phyloP scores from a whole-genome alignment of 1,140 invertebrate genomes.

The Nasonia longicornis region DNA sequence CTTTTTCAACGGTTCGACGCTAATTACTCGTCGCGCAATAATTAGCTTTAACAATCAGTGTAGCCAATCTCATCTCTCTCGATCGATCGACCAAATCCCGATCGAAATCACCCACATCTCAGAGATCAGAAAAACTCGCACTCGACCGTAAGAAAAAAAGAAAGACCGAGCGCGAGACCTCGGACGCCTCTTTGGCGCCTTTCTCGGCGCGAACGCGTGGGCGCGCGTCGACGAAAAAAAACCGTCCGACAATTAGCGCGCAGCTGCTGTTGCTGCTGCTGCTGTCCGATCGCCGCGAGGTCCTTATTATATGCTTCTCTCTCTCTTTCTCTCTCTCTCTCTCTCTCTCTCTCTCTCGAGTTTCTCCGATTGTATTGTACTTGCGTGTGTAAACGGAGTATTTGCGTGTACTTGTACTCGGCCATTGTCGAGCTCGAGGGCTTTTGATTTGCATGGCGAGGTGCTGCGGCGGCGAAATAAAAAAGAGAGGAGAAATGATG shows the following conservation, averaged over 20 bases:
- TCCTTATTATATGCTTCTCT: not conserved
- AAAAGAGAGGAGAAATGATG: slow-evolving; percentile 55
- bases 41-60: no score
- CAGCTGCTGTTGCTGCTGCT: not conserved
- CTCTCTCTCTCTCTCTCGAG: not conserved
- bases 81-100: not conserved
- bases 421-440: not conserved
- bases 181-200: not conserved
- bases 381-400: not conserved
- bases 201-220: not conserved
- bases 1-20: no score
- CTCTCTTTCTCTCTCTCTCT: not conserved
- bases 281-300: not conserved
- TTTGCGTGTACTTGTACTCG: not conserved
- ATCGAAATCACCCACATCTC: no score
- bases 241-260: not conserved
- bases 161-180: not conserved
- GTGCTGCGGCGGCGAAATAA: slow-evolving; percentile 50
- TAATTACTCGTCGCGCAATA: no score
- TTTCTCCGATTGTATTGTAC: slow-evolving; percentile 6
- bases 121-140: not conserved
- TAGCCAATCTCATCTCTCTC: no score
- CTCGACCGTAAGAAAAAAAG: not conserved
- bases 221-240: not conserved
- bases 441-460: slow-evolving; percentile 52